Base-by-base conservation (phyloP, 1,140 invertebrate species). In the Drosophila leontia region DNA sequence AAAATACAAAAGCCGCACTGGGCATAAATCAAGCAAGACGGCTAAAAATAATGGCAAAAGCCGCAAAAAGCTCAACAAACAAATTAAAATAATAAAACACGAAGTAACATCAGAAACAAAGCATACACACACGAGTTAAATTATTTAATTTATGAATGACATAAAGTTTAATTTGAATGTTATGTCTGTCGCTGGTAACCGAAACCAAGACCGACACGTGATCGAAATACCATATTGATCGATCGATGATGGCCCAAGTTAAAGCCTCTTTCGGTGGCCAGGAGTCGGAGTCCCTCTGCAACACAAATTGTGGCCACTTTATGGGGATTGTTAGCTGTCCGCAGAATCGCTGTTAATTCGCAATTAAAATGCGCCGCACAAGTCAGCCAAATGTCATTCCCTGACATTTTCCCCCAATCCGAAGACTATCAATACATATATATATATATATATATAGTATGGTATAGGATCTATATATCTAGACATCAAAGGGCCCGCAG, bases 131-230 rank as follows among this genome's bases (percentile, higher is more conserved):
- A 29, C 17, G 13, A 57, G 51, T 47, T 17, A 69, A 65, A 59
- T 78, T 58, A 75, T 55, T 78, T 74, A 81, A 88, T 90, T 88
- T 90, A 85, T 90, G 63, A 90, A 74, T 69, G 75, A 56, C 81
- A 90, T 88, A 78, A 88, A 88, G 80, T 90, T 85, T 90, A 90
- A 88, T 88, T 88, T 88, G 84, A 84, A 88, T 90, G 82, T 86
- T 86, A 80, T 86, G 79, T 79, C 71, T 79, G 79, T 86, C 67
- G 61, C 39, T 53, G 59, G 64, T 72, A 78, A 68, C 67, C 41
- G 56, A 51, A 34, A 51, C 48, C 29, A 32, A 32, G n/a, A 34
- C n/a, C 13, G 77, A 85, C 81, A 82, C 85, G 85, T 90, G 85
- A 88, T 84, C 85, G 69, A 88, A 85, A 88, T 90, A 39, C 64